Base-by-base conservation (phyloP, 2,113 vertebrate genomes). In the Scortum barcoo region DNA sequence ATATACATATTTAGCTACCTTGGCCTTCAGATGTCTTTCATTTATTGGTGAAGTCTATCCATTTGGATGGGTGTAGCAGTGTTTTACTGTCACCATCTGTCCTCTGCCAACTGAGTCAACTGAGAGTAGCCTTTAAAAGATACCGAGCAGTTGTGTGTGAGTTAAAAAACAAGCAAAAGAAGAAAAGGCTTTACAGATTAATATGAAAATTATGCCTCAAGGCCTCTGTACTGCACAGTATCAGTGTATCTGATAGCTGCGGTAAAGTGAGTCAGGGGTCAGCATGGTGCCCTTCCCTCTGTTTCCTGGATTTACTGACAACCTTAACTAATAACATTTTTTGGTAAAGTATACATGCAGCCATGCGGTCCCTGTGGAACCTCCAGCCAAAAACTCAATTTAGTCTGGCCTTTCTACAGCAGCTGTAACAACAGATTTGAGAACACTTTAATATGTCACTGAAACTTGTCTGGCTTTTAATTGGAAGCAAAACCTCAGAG, bases 391-490 rank as follows among this genome's bases (percentile, higher is more conserved):
- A 81, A 65, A 40, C 11, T 28, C 28, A 72, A 66, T 71, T 72
- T 12, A 44, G 17, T 65, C 5, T 63, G 26, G 66, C 24, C 60
- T 66, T 74, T 70, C 42, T 14, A 44, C 33, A 67, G 22, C 60
- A 71, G 67, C 77, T 73, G 57, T 48, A 46, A n/a, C 17, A 83
- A 38, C 79, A 86, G 26, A 77, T 83, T 44, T 67, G 42, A 19
- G 30, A 77, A 51, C 7, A 58, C 26, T 38, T 74, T 51, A 63
- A 72, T 67, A 61, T 77, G 30, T 73, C 36, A 3, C 67, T 26
- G 13, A 81, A 86, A 72, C 42, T 57, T 80, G 54, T 53, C 42
- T 28, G 24, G 22, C 65, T 83, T 75, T n/a, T 57, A 79, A 75
- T 63, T 22, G 26, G 20, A 53, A 58, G 13, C 46, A 60, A 60